A percentile compares a stretch with the other conserved stretches of the same genome.
Evolutionary conservation across 2,113 vertebrate genomes (phyloP).

Genomic region (Condylura cristata): DNA sequence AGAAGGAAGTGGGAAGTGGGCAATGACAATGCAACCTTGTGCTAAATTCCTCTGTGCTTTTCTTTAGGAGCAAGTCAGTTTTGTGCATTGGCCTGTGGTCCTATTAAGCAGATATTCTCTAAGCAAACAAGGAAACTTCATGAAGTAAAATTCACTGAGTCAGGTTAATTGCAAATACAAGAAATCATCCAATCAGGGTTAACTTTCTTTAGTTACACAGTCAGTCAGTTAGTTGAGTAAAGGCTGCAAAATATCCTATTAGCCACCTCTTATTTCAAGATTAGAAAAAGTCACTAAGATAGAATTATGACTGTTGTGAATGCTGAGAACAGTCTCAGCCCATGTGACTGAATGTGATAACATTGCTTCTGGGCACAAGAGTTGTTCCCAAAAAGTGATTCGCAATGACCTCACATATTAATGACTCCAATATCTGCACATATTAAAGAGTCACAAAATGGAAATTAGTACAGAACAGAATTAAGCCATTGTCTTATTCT

Average conservation of each 20-base stretch:
- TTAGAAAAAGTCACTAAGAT: neutral
- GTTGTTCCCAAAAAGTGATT: neutral
- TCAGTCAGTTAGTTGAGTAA: neutral
- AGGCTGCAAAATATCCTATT: neutral
- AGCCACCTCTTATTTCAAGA: fast-evolving
- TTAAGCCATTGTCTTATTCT: neutral
- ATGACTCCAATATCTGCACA: neutral
- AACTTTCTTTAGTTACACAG: neutral
- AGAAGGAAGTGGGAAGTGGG: neutral
- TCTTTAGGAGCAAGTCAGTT: neutral
- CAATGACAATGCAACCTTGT: neutral
- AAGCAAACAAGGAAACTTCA: neutral
- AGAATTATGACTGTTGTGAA: neutral
- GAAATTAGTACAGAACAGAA: neutral
- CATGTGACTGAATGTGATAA: neutral
- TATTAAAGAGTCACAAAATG: neutral
- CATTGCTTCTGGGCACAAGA: neutral
- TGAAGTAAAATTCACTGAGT: neutral
- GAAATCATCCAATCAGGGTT: neutral
- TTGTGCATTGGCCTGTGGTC: neutral
- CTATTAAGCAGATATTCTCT: neutral
- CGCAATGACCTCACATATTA: neutral
- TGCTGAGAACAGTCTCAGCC: neutral
- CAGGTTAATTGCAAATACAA: neutral
- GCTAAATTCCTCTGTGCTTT: neutral